phyloP scores from a whole-genome alignment of 2,888 invertebrate genomes.

The Phaedon cochleariae region DNA sequence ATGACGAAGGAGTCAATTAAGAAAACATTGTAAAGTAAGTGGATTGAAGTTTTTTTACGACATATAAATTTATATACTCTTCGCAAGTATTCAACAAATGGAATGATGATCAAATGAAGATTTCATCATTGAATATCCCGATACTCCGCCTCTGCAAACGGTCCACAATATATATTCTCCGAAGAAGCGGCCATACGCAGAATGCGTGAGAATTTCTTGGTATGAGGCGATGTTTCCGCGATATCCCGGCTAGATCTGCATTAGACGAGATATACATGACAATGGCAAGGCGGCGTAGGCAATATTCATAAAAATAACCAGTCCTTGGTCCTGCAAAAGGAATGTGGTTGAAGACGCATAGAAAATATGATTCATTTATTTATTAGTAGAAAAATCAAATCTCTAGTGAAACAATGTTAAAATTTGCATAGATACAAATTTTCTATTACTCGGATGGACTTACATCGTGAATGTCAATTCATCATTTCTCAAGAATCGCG shows the following conservation, averaged over 20 bases:
- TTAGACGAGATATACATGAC: slow-evolving; percentile 35
- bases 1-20: too few relatives aligned
- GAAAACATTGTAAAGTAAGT: too few relatives aligned
- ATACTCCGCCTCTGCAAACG: slow-evolving; percentile 18
- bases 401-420: too few relatives aligned
- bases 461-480: too few relatives aligned
- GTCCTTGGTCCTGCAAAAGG: slow-evolving; percentile 22
- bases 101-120: too few relatives aligned
- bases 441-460: too few relatives aligned
- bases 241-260: slow-evolving; percentile 28
- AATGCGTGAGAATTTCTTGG: slow-evolving; percentile 42
- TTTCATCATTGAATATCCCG: too few relatives aligned
- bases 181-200: slow-evolving; percentile 29
- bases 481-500: too few relatives aligned
- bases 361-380: slow-evolving; percentile 1
- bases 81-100: neutral
- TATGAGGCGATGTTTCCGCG: slow-evolving; percentile 25
- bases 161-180: slow-evolving; percentile 11
- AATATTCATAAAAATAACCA: slow-evolving; percentile 39
- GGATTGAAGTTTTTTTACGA: too few relatives aligned
- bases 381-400: too few relatives aligned
- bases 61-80: neutral
- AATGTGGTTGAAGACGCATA: slow-evolving; percentile 18
- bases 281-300: slow-evolving; percentile 36
- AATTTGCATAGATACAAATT: too few relatives aligned